Base-by-base conservation (phyloP, 2,113 vertebrate genomes). In the Promerops cafer region DNA sequence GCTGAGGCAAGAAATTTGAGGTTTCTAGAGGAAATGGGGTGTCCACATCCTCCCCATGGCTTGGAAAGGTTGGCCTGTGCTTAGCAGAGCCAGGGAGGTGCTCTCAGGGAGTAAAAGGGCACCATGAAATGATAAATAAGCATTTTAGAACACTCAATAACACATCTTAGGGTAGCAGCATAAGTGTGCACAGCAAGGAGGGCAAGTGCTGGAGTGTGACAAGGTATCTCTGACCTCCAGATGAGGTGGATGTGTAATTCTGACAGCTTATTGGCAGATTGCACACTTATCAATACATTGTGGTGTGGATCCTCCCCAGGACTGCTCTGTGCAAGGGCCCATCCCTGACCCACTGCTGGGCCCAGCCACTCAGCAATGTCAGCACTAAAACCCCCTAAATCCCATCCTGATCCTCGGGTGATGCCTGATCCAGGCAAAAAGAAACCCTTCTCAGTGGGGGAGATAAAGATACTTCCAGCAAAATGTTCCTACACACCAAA, bases 201-300 rank as follows among this genome's bases (percentile, higher is more conserved):
- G 20, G 27, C 19, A 6, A 16, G 33, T 13, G 47, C 5, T 37
- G 22, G 78, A 30, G 39, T 4, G 28, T 21, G 16, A 47, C 27
- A 40, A 5, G 47, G 0, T 1, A 4, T 18, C 26, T 26, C 21
- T 59, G 17, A 11, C 9, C 66, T 64, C 30, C 45, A 2, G 54
- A 2, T 16, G 66, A 37, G 66, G 65, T 2, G 3, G 57, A 0
- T 22, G 37, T 24, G 59, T 9, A 3, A 22, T 24, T 37, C 35
- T 40, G 21, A 14, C 1, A 2, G 3, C 1, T 22, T 28, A 17
- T 10, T 49, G 57, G 26, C 69, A 87, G 16, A 19, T 0, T 18
- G 33, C 15, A 33, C 20, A 4, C 17, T 52, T 28, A 24, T 39
- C 66, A 15, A 33, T 30, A 0, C 0, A 1, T 4, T 4, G 31